A percentile compares a stretch with the other conserved stretches of the same genome.
phyloP scores from a whole-genome alignment of 2,888 invertebrate genomes.

The Cartodere bifasciata region DNA sequence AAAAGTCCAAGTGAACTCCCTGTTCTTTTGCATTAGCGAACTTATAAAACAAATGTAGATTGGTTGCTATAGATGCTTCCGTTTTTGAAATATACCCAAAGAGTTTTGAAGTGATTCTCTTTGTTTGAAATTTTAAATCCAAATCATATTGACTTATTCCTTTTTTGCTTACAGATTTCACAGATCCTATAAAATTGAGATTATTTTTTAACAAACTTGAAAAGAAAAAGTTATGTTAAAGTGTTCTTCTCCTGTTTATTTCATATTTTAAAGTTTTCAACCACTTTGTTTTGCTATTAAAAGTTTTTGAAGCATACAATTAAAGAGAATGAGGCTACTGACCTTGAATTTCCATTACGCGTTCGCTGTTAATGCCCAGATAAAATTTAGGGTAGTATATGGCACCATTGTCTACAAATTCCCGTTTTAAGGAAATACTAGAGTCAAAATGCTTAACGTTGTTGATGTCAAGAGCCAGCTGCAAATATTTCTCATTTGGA shows the following conservation, averaged over 20 bases:
- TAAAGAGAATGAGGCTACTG: conserved; percentile 18
- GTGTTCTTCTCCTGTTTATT: background rate
- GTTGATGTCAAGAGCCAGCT: conserved; percentile 60
- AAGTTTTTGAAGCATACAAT: background rate
- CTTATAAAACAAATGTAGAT: conserved; percentile 53
- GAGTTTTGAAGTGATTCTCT: conserved; percentile 58
- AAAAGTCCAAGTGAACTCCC: conserved; percentile 39
- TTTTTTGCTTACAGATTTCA: conserved; percentile 49
- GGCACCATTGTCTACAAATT: conserved; percentile 50
- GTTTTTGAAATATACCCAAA: conserved; percentile 50
- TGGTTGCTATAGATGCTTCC: conserved; percentile 37
- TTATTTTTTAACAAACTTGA: background rate
- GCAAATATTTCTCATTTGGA: conserved; percentile 52
- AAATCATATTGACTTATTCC: conserved; percentile 68
- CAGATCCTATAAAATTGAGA: conserved; percentile 35
- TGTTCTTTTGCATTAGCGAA: conserved; percentile 46
- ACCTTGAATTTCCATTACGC: conserved; percentile 60
- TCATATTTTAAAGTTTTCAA: background rate
- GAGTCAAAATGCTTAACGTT: conserved; percentile 58
- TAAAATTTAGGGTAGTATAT: conserved; percentile 58
- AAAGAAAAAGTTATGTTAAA: no score
- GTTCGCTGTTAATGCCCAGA: conserved; percentile 59
- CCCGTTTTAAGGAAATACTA: conserved; percentile 44
- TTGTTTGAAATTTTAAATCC: conserved; percentile 64
- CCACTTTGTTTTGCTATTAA: background rate